phyloP scores from a whole-genome alignment of 2,888 invertebrate species.

The Sturmia bella region DNA sequence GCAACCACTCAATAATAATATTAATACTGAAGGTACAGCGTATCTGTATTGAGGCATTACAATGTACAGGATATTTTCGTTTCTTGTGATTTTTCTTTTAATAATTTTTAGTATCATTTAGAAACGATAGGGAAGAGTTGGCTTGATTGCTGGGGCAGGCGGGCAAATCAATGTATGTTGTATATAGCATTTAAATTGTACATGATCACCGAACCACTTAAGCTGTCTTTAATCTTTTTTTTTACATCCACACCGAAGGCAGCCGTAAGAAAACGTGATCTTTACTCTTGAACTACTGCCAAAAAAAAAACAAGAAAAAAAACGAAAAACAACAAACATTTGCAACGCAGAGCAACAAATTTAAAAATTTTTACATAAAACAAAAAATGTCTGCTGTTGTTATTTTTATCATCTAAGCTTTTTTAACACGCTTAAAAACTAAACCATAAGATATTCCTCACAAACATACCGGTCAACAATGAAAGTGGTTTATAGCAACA shows the following conservation, averaged over 20 bases:
- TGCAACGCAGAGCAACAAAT: conserved; percentile 35
- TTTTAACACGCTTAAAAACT: conserved; percentile 32
- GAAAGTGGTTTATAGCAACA: conserved; percentile 68
- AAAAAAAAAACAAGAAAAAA: conserved; percentile 7
- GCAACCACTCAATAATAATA: conserved; percentile 66
- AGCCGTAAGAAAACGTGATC: conserved; percentile 67
- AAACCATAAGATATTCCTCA: conserved; percentile 21
- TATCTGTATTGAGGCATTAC: conserved; percentile 34
- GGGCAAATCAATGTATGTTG: conserved; percentile 57
- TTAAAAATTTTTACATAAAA: conserved; percentile 64
- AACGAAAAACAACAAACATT: conserved; percentile 4
- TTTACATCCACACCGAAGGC: conserved; percentile 62
- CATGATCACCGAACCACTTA: conserved; percentile 76
- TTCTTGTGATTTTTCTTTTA: not conserved
- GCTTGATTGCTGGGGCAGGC: conserved; percentile 26
- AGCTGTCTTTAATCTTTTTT: conserved; percentile 75
- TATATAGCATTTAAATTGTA: conserved; percentile 64
- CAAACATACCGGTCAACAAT: conserved; percentile 65
- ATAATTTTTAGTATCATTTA: not conserved
- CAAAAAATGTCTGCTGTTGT: conserved; percentile 36
- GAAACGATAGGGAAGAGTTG: conserved; percentile 4
- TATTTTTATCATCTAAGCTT: conserved; percentile 44
- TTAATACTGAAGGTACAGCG: conserved; percentile 61
- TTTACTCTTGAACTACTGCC: conserved; percentile 66
- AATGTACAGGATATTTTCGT: conserved; percentile 45